Conservation (phyloP, 2,797 vertebrate genomes). For the Sylvia borin region DNA sequence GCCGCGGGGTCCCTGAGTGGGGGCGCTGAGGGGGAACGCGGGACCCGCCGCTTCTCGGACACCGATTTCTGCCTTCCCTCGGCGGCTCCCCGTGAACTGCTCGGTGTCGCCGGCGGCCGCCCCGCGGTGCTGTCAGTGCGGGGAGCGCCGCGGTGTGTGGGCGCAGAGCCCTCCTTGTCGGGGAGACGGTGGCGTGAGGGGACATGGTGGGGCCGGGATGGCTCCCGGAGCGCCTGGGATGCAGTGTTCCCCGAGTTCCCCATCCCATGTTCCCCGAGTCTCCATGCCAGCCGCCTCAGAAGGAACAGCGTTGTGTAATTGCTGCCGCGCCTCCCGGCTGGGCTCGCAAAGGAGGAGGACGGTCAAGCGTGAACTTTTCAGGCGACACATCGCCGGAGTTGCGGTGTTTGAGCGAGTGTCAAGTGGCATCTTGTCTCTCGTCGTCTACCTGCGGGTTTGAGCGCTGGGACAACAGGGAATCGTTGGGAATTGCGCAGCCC, state of each 20-base stretch:
- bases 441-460: accelerated
- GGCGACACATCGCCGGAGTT: not conserved
- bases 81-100: accelerated
- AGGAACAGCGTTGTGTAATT: not conserved
- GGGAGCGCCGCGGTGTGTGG: not conserved
- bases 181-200: not conserved
- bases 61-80: accelerated
- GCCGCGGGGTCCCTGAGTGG: not conserved
- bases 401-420: not conserved
- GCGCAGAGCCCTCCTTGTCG: not conserved
- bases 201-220: accelerated
- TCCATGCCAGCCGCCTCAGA: not conserved
- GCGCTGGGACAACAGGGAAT: not conserved
- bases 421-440: accelerated
- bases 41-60: accelerated
- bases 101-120: accelerated
- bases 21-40: not conserved
- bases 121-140: not conserved
- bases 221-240: not conserved
- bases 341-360: not conserved
- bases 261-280: not conserved
- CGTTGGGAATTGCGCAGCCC: not conserved
- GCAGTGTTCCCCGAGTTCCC: too few relatives aligned
- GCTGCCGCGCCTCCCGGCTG: not conserved
- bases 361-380: not conserved